Evolutionary conservation across 2,113 vertebrate genomes (phyloP).

Genomic region (Echinops telfairi): DNA sequence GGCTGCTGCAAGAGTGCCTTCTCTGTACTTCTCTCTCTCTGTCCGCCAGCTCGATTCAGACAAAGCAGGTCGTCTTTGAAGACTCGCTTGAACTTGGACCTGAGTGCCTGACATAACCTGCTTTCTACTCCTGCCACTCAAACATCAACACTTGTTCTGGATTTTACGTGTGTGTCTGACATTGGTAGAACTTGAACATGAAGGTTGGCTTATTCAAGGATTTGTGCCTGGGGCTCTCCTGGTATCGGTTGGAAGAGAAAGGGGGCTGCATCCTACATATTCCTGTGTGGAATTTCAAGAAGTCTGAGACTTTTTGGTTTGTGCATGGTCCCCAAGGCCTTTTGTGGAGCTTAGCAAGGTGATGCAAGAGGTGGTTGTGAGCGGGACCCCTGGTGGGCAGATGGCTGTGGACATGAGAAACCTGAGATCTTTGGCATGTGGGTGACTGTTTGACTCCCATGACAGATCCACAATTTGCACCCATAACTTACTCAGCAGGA

Average conservation of each 20-base stretch:
- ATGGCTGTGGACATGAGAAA: neutral
- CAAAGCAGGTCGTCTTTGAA: too few relatives aligned
- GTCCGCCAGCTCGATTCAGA: too few relatives aligned
- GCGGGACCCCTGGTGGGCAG: neutral
- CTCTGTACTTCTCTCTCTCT: too few relatives aligned
- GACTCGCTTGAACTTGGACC: too few relatives aligned
- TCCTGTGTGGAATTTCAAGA: neutral
- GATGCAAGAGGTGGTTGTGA: neutral
- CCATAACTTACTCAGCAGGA: neutral
- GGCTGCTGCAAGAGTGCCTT: too few relatives aligned
- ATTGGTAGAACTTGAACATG: neutral
- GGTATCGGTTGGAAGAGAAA: neutral
- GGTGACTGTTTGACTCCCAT: neutral
- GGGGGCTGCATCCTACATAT: neutral
- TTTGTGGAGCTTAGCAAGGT: neutral
- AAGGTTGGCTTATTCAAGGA: rapidly evolving
- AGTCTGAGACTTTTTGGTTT: neutral
- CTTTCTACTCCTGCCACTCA: too few relatives aligned
- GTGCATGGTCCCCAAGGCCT: neutral
- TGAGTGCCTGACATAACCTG: too few relatives aligned
- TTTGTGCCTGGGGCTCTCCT: neutral
- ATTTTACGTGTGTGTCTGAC: neutral
- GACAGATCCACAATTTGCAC: neutral
- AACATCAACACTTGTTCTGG: too few relatives aligned
- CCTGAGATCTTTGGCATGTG: neutral